Percentiles rank a stretch among this genome's conserved stretches.
phyloP scores from a whole-genome alignment of 2,113 vertebrate genomes.

The Orthonyx spaldingii region DNA sequence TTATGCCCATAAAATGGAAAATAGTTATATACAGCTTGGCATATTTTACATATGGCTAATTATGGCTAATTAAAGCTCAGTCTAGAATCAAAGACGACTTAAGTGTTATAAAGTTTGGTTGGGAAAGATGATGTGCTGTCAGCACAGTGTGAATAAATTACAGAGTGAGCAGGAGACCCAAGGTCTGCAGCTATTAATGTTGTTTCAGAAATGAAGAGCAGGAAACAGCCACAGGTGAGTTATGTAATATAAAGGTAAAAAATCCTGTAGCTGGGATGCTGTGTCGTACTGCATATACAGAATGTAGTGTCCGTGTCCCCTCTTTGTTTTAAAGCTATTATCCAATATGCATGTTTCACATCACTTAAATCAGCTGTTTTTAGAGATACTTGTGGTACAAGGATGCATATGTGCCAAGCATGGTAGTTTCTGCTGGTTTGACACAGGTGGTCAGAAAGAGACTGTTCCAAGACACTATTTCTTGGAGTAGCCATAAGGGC shows the following conservation, averaged over 20 bases:
- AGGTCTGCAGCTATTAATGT: not conserved
- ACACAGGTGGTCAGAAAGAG: not conserved
- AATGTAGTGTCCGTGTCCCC: not conserved
- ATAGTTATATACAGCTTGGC: not conserved
- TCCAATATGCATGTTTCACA: not conserved
- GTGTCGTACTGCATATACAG: not conserved
- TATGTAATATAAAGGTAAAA: not conserved
- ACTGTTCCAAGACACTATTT: not conserved
- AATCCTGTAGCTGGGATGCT: not conserved
- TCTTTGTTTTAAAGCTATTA: not conserved
- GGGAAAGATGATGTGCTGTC: not conserved
- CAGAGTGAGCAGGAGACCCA: not conserved
- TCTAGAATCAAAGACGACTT: not conserved
- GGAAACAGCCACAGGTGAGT: not conserved
- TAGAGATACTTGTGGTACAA: not conserved
- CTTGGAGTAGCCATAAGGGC: not conserved
- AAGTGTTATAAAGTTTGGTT: not conserved
- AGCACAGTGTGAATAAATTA: not conserved
- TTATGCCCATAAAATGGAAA: not conserved
- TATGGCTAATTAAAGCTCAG: not conserved
- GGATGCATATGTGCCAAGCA: not conserved
- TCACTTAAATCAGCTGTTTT: not conserved
- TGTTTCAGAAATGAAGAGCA: not conserved
- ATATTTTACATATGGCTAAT: not conserved
- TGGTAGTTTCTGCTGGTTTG: not conserved